These are phyloP conservation scores for Anabacerthia variegaticeps DNA, from an alignment of 2,797 vertebrate species.

Conservation along the genomic window DNA sequence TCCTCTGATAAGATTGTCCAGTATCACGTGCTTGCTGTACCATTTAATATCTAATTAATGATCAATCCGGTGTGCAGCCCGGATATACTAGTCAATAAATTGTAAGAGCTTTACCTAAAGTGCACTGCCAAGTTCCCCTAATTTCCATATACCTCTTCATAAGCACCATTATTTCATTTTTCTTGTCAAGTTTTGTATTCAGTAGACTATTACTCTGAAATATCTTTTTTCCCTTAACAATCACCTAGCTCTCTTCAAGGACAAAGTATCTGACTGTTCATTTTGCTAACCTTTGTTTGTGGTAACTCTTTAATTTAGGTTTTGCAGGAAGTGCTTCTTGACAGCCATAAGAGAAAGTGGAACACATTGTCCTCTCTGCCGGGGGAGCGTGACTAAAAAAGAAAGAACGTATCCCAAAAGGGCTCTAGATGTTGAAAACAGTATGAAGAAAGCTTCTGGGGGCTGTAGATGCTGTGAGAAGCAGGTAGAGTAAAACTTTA, in stretches of 20 bases:
- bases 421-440: slow-evolving; percentile 81
- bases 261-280: not conserved
- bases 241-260: not conserved
- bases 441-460: slow-evolving; percentile 81
- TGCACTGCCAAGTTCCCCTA: not conserved
- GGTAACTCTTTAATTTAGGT: slow-evolving; percentile 76
- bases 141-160: not conserved
- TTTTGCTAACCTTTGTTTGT: slow-evolving; percentile 62
- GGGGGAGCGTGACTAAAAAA: slow-evolving; percentile 79
- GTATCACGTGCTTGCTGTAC: not conserved
- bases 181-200: not conserved
- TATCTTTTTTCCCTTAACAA: not conserved
- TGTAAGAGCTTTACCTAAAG: not conserved
- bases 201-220: not conserved
- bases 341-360: slow-evolving; percentile 81
- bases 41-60: slow-evolving; percentile 19
- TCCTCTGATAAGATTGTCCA: slow-evolving; percentile 20
- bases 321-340: slow-evolving; percentile 85
- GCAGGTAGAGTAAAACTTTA: slow-evolving; percentile 75
- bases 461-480: slow-evolving; percentile 83
- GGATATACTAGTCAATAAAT: not conserved
- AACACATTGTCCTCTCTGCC: slow-evolving; percentile 82
- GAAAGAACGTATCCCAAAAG: slow-evolving; percentile 79
- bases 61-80: not conserved
- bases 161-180: not conserved